Evolutionary conservation across 2,888 invertebrate genomes (phyloP).

Genomic region (Leistus spinibarbis): DNA sequence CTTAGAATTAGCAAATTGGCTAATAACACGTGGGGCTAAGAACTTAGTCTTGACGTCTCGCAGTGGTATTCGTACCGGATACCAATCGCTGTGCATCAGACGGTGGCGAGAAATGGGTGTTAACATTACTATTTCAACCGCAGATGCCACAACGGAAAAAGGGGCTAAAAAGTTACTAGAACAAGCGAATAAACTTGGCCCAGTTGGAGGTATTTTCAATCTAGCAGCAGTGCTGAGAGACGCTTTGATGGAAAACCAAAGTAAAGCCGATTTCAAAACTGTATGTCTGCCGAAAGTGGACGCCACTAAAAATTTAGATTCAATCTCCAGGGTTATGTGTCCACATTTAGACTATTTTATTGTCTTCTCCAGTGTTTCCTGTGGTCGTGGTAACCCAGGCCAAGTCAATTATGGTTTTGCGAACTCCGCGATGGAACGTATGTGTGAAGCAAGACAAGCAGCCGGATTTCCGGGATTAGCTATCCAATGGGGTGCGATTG

Average conservation of each 20-base stretch:
- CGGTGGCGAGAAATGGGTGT: conserved; percentile 70
- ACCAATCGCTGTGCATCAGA: conserved; percentile 85
- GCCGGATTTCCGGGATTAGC: conserved; percentile 85
- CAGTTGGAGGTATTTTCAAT: conserved; percentile 90
- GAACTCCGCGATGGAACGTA: conserved; percentile 96
- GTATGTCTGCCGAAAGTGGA: conserved; percentile 87
- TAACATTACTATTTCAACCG: conserved; percentile 67
- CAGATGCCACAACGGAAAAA: conserved; percentile 65
- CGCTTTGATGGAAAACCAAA: conserved; percentile 85
- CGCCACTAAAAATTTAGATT: conserved; percentile 83
- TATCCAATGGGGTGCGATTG: conserved; percentile 99
- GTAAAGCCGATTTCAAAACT: conserved; percentile 76
- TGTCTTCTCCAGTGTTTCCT: conserved; percentile 94
- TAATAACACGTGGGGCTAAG: conserved; percentile 84
- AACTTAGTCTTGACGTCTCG: conserved; percentile 87
- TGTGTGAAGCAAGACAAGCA: conserved; percentile 83
- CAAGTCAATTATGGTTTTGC: conserved; percentile 97
- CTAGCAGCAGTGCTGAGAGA: conserved; percentile 92
- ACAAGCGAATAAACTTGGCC: conserved; percentile 67
- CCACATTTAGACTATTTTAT: conserved; percentile 91
- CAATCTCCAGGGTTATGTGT: conserved; percentile 75
- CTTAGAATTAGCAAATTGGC: conserved; percentile 89
- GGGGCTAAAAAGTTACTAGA: conserved; percentile 70
- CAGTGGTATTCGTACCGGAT: conserved; percentile 88
- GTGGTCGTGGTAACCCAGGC: conserved; percentile 95